Percentiles rank a stretch among this genome's conserved stretches.
phyloP scores from a whole-genome alignment of 2,797 vertebrate species.

The Parambassis ranga region DNA sequence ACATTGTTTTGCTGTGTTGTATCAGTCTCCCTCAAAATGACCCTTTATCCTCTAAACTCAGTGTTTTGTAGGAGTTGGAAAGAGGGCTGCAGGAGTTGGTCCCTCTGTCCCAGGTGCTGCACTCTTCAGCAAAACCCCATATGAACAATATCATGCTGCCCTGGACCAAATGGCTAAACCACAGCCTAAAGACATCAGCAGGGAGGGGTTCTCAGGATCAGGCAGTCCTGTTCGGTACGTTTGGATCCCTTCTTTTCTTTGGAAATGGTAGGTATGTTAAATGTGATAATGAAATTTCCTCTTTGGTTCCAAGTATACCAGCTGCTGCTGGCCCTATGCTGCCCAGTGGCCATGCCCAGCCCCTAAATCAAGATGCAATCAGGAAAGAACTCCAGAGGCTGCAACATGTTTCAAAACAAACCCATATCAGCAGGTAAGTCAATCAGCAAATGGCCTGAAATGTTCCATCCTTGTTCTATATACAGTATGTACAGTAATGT shows the following conservation, averaged over 20 bases:
- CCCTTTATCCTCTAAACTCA: constrained; percentile 42
- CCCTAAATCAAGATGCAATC: constrained; percentile 77
- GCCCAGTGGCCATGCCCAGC: constrained; percentile 73
- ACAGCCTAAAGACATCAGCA: constrained; percentile 49
- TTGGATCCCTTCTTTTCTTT: neutral
- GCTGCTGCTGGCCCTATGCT: constrained; percentile 77
- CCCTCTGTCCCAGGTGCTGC: constrained; percentile 30
- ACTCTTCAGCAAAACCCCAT: constrained; percentile 73
- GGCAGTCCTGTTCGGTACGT: constrained; percentile 56
- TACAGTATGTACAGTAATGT: too few species aligned
- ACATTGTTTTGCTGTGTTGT: neutral
- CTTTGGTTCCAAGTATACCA: constrained; percentile 37
- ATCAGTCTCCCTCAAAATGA: neutral
- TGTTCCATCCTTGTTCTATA: too few species aligned
- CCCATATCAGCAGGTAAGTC: constrained; percentile 69
- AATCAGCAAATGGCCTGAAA: neutral
- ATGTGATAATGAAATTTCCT: neutral
- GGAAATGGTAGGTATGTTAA: neutral
- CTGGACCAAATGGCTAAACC: constrained; percentile 86
- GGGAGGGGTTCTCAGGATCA: constrained; percentile 51
- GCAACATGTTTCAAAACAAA: constrained; percentile 81
- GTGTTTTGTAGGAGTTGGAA: constrained; percentile 80
- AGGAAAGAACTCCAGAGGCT: constrained; percentile 87
- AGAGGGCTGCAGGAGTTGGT: constrained; percentile 70
- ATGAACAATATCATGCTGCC: constrained; percentile 85